Evolutionary conservation across 2,797 vertebrate species (phyloP), one percentile per base, ranked within the genome.

Genomic region (Parauchenoglanis ngamensis): DNA sequence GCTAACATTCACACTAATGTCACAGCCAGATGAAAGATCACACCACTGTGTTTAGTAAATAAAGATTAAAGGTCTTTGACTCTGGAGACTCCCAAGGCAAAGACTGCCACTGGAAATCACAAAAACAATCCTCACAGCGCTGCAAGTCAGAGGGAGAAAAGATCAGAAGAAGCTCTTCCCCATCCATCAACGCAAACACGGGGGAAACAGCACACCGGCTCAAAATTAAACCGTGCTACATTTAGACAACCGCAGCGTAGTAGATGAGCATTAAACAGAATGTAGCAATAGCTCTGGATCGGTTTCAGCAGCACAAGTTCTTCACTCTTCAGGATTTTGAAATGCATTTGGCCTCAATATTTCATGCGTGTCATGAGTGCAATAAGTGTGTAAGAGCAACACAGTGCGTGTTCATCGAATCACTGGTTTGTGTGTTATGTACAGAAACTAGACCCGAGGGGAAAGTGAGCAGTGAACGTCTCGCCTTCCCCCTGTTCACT

Each of bases 11-110:
- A 72, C 57, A 75, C 49, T 81, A 88, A 73, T 23, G n/a, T 73
- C 73, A 57, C 86, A 87, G 86, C 40, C 73, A 80, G 65, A 84
- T 59, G 31, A 79, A 83, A 89, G 59, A 85, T 89, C 85, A 85
- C 85, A 87, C 79, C 7, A 61, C 73, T 70, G 86, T 89, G 82
- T 86, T 91, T 75, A 35, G 52, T 57, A 88, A 88, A 82, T 77
- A 57, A 57, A 61, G 73, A 87, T 83, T 86, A 80, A 89, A 86
- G 56, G 59, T 44, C 46, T 85, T 84, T 61, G 84, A 80, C 28
- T 78, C 54, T 17, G 52, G 1, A 80, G 54, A 56, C 10, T 73
- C 49, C 85, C 35, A 88, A 80, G 49, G 40, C 76, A 85, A 88
- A 46, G 19, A 4, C 23, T 63, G 65, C 19, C 2, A 54, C 12